Conservation (phyloP, 2,888 invertebrate species). For the Megamerina dolium region DNA sequence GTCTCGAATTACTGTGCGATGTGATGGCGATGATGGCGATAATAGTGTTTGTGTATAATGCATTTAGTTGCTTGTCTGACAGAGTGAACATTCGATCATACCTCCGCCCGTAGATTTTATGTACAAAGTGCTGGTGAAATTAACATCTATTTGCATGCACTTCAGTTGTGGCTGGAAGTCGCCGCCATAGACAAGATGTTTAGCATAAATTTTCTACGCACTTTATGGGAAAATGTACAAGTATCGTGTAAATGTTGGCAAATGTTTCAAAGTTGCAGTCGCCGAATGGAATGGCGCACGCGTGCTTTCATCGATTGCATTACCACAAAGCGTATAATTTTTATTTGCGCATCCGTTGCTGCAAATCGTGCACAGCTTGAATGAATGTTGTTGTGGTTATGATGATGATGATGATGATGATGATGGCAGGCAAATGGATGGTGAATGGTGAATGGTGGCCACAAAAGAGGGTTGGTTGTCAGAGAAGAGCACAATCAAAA, state of each 20-base stretch:
- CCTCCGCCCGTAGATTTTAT: too few relatives aligned
- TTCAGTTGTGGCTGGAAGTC: not conserved
- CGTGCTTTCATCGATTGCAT: constrained; percentile 27
- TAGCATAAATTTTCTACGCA: constrained; percentile 30
- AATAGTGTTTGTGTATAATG: not conserved
- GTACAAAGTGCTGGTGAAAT: too few relatives aligned
- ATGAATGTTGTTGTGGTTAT: not conserved
- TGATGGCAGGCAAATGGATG: not conserved
- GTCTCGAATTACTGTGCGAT: too few relatives aligned
- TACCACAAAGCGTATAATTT: constrained; percentile 35
- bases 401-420: not conserved
- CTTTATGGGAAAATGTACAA: constrained; percentile 19
- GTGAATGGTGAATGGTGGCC: not conserved
- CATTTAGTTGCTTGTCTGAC: not conserved
- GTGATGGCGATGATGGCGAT: too few relatives aligned
- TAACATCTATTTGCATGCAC: constrained; percentile 15
- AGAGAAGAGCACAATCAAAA: too few relatives aligned
- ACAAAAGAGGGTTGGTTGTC: too few relatives aligned
- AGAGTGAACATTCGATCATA: too few relatives aligned
- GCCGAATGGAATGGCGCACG: constrained; percentile 16
- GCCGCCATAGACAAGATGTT: constrained; percentile 27
- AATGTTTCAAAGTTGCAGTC: constrained; percentile 1
- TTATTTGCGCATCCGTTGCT: constrained; percentile 39
- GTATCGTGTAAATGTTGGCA: constrained; percentile 19
- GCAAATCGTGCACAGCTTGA: constrained; percentile 22